Evolutionary conservation across 1,140 invertebrate genomes (phyloP).

Genomic region (Pseudachorutes palmiensis): DNA sequence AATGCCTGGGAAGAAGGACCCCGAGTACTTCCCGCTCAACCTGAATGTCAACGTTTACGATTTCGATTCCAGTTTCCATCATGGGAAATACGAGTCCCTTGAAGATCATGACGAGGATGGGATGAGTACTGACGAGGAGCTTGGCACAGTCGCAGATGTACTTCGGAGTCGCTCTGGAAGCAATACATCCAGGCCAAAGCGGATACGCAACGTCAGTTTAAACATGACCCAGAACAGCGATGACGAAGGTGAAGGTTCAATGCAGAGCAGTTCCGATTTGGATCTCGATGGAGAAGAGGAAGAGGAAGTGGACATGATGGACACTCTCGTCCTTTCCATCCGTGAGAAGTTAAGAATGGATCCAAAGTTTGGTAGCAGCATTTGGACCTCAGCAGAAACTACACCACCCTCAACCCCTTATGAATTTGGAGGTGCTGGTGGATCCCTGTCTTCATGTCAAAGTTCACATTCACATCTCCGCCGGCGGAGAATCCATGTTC

Average conservation of each 20-base stretch:
- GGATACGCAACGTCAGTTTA: slow-evolving; percentile 6
- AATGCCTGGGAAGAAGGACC: slow-evolving; percentile 37
- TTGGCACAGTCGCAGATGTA: background rate
- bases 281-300: slow-evolving; percentile 14
- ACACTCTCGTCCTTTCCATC: slow-evolving; percentile 30
- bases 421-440: background rate
- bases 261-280: slow-evolving; percentile 13
- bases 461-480: background rate
- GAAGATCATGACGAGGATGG: slow-evolving; percentile 24
- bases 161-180: background rate
- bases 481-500: background rate
- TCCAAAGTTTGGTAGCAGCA: background rate
- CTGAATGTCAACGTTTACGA: slow-evolving; percentile 17
- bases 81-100: slow-evolving; percentile 27
- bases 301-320: slow-evolving; percentile 30
- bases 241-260: slow-evolving; percentile 13
- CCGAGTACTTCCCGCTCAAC: slow-evolving; percentile 36
- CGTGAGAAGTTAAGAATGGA: slow-evolving; percentile 33
- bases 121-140: background rate
- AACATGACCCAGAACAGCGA: slow-evolving; percentile 11
- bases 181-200: background rate
- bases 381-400: background rate
- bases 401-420: background rate
- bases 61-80: background rate
- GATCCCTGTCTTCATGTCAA: background rate